Evolutionary conservation across 2,113 vertebrate species (phyloP).

Genomic region (Hemiscyllium ocellatum): DNA sequence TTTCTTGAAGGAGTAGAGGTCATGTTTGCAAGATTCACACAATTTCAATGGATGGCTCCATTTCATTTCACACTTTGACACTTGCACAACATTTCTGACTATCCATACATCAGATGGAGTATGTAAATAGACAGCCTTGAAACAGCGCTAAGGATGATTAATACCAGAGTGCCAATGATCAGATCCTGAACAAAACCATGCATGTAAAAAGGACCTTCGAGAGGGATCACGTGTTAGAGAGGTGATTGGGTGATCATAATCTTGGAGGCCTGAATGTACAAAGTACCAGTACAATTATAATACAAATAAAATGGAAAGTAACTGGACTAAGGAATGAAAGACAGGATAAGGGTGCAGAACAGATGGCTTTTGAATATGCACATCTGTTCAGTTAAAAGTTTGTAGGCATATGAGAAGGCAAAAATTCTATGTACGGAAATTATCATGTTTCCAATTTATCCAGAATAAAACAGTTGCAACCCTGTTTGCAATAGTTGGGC

Average conservation of each 20-base stretch:
- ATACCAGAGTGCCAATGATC: constrained; percentile 15
- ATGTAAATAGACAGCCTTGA: neutral
- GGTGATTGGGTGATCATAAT: neutral
- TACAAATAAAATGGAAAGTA: neutral
- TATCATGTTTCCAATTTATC: neutral
- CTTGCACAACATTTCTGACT: neutral
- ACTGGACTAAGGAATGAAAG: neutral
- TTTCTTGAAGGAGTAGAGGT: neutral
- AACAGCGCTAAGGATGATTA: neutral
- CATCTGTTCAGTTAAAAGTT: neutral
- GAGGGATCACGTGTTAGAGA: neutral
- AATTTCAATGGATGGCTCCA: neutral
- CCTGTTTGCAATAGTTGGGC: neutral
- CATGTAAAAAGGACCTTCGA: neutral
- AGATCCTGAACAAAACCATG: neutral
- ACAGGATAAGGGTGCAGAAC: neutral
- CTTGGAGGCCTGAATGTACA: neutral
- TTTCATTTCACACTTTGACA: constrained; percentile 13
- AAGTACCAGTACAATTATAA: neutral
- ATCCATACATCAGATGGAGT: neutral
- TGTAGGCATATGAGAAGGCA: neutral
- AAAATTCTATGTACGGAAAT: neutral
- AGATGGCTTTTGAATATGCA: neutral
- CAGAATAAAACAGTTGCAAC: neutral
- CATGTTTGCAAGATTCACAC: neutral